A percentile compares a stretch with the other conserved stretches of the same genome.
Conservation (phyloP, 2,888 invertebrate species). For the Drosophila greeni region DNA sequence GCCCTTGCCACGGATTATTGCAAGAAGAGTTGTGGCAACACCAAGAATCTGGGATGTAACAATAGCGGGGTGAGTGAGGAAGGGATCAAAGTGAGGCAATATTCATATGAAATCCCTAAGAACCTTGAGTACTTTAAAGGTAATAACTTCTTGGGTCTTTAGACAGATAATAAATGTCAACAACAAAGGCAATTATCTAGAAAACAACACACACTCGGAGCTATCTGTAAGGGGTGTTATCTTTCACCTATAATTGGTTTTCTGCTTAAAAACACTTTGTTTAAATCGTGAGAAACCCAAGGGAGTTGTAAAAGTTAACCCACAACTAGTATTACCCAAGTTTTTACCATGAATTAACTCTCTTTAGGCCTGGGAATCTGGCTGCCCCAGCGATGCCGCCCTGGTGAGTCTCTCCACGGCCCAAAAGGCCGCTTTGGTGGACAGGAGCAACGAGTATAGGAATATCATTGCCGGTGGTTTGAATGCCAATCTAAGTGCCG, state of each 20-base stretch:
- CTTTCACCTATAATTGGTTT: not conserved
- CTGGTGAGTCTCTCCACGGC: constrained; percentile 26
- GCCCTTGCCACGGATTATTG: constrained; percentile 52
- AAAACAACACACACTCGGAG: not conserved
- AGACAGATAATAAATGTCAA: not conserved
- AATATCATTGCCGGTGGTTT: constrained; percentile 58
- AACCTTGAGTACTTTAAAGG: not conserved
- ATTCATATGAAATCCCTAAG: too few relatives aligned
- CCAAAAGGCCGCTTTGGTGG: constrained; percentile 44
- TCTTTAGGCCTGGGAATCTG: constrained; percentile 45
- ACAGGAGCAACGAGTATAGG: constrained; percentile 52
- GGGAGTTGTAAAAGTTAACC: not conserved
- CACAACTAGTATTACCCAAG: not conserved
- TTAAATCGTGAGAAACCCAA: not conserved
- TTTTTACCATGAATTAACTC: not conserved
- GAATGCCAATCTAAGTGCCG: constrained; percentile 45
- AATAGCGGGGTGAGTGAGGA: constrained; percentile 59
- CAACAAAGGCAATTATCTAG: not conserved
- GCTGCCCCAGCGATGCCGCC: constrained; percentile 46
- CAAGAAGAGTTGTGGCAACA: constrained; percentile 40
- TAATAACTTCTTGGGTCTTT: not conserved
- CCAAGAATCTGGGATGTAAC: constrained; percentile 56
- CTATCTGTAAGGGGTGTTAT: not conserved
- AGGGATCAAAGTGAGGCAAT: too few relatives aligned
- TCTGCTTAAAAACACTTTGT: not conserved